Conservation (phyloP, 2,888 invertebrate species). For the Eilema caniola region DNA sequence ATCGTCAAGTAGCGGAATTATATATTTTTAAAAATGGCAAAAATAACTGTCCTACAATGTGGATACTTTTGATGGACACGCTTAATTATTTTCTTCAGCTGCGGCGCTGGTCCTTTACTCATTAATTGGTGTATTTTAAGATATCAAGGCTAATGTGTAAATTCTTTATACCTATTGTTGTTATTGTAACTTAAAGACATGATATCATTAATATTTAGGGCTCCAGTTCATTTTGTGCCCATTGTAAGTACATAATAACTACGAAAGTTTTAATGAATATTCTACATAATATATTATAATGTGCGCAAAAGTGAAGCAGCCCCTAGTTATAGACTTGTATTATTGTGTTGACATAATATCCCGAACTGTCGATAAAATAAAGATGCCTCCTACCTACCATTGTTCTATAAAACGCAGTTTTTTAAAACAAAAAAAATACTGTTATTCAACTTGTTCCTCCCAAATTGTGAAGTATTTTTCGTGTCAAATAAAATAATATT, state of each 20-base stretch:
- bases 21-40: neutral
- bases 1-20: neutral
- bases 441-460: conserved; percentile 18
- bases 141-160: conserved; percentile 23
- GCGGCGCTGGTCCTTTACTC: conserved; percentile 26
- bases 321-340: conserved; percentile 30
- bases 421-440: conserved; percentile 18
- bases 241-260: conserved; percentile 10
- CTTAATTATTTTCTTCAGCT: conserved; percentile 11
- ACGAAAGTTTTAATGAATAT: no score
- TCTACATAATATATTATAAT: conserved; percentile 11
- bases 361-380: conserved; percentile 40
- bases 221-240: conserved; percentile 31
- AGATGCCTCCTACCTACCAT: conserved; percentile 23
- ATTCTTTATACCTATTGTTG: conserved; percentile 38
- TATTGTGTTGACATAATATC: conserved; percentile 31
- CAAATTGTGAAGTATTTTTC: conserved; percentile 23
- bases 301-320: conserved; percentile 28
- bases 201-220: conserved; percentile 35
- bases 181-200: conserved; percentile 37
- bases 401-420: conserved; percentile 25
- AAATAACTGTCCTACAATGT: neutral
- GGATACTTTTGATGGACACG: conserved; percentile 17
- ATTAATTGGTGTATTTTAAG: conserved; percentile 23
- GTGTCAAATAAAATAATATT: conserved; percentile 20